phyloP scores from a whole-genome alignment of 2,888 invertebrate genomes.

The Zele albiditarsus region DNA sequence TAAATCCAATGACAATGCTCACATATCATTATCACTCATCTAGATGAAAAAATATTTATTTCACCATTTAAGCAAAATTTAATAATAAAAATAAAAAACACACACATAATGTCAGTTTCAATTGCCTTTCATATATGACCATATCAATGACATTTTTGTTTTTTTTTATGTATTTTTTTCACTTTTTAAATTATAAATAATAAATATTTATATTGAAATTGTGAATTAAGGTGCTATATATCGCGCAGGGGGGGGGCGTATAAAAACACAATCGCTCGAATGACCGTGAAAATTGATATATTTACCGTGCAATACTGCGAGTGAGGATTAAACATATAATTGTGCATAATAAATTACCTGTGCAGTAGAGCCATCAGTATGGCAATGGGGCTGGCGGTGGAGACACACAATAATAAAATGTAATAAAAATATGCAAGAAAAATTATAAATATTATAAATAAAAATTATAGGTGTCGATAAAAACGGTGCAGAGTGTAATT shows the following conservation, averaged over 20 bases:
- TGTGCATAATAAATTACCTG: conserved; percentile 83
- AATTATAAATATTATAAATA: conserved; percentile 68
- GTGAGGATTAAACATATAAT: conserved; percentile 68
- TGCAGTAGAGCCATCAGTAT: conserved; percentile 95
- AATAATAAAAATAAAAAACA: conserved; percentile 26
- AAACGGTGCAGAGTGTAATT: conserved; percentile 50
- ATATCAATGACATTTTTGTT: not conserved
- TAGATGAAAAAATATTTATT: not conserved
- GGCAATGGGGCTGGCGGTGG: conserved; percentile 93
- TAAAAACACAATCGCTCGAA: conserved; percentile 46
- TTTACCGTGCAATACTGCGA: conserved; percentile 66
- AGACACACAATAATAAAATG: conserved; percentile 80
- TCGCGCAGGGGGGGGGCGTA: conserved; percentile 28
- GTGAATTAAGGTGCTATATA: conserved; percentile 20
- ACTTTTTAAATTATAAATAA: conserved; percentile 16
- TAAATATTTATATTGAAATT: not conserved
- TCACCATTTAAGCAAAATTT: not conserved
- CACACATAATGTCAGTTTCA: not conserved
- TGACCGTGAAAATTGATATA: conserved; percentile 48
- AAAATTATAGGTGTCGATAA: conserved; percentile 57
- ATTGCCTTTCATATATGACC: not conserved
- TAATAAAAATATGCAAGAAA: conserved; percentile 71
- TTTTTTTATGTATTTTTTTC: conserved; percentile 2
- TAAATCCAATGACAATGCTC: conserved; percentile 4
- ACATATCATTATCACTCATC: not conserved